Base-by-base conservation (phyloP, 2,888 invertebrate species). In the Pseudanteris insignis region DNA sequence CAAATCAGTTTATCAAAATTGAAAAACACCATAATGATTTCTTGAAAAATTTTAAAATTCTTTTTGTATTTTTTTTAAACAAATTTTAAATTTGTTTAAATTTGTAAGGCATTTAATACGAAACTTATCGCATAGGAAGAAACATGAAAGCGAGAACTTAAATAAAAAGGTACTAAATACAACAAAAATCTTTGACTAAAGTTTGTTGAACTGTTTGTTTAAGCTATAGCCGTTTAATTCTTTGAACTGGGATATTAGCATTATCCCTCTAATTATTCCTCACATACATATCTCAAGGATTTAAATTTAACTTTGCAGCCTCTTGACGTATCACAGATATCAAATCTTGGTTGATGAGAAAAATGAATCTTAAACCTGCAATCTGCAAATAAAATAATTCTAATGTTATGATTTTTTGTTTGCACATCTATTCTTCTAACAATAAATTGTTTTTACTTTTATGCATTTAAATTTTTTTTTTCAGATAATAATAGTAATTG, bases 271-370 rank as follows among this genome's bases (percentile, higher is more conserved):
- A 62, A 62, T 51, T 62, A 43, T 15, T 36, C 38, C 33, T 14
- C 2, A 11, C 7, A 2, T 4, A 10, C 25, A 9, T 13, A 2
- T 8, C 32, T 75, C 64, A 78, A 38, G 78, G 75, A 67, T 75
- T 79, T 38, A 86, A 81, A 76, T 88, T 90, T 61, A 91, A 87
- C 81, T 91, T 91, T 1, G 91, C 89, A 59, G 92, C 89, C 82
- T 95, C 95, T 78, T 91, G 91, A 46, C 93, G 87, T 69, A 96
- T 94, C 28, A 90, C 90, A 75, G 89, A 89, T 68, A 96, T 92
- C 38, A 96, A 84, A 70, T 96, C 94, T 78, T 92, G 92, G 81
- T 96, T 96, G 57, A 96, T 89, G 63, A 94, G 85, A 79, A 96
- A 96, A 68, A 95, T 92, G 82, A 96, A 96, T 63, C 94, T 87